Base-by-base conservation (phyloP, 2,888 invertebrate genomes). In the Sinotaia quadrata region DNA sequence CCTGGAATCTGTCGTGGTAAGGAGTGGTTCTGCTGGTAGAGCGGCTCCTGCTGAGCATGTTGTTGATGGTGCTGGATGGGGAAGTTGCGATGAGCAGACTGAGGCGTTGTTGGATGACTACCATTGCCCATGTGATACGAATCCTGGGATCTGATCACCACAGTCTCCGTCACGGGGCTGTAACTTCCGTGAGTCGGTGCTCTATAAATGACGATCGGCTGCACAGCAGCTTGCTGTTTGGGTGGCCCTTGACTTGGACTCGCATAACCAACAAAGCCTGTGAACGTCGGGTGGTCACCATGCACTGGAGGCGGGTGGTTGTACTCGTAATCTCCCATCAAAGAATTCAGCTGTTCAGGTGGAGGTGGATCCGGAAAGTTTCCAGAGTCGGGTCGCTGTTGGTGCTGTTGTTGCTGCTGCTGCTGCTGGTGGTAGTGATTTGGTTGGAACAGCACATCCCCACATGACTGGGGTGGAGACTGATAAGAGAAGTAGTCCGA, bases 121-220 rank as follows among this genome's bases (percentile, higher is more conserved):
- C 33, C 4, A 29, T 37, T 44, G 27, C 36, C 21, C 7, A 41
- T 8, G 54, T 3, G 27, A 56, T 41, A 15, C 36, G 5, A 10
- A 41, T 56, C 56, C 33, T 31, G 33, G 18, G 56, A 44, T 15
- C 33, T n/a, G 44, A 65, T 34, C 34, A 41, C 29, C 37, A 65
- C 56, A 15, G 44, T 65, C 34, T 65, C 65, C 29, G 34, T 65
- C 27, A 65, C 56, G 37, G 41, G 41, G 18, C 56, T 33, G 41
- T 31, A 33, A 24, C 47, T 56, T 0, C 56, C 21, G 27, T 65
- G 44, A n/a, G 41, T 12, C 33, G 65, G 65, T 31, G 37, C 44
- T 31, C 41, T 54, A 47, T 65, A 65, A 41, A 65, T 31, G 33
- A 56, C 65, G 41, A 56, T 21, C 27, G 56, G 65, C 47, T 65